phyloP scores from a whole-genome alignment of 2,113 vertebrate genomes.

The Ciconia maguari region DNA sequence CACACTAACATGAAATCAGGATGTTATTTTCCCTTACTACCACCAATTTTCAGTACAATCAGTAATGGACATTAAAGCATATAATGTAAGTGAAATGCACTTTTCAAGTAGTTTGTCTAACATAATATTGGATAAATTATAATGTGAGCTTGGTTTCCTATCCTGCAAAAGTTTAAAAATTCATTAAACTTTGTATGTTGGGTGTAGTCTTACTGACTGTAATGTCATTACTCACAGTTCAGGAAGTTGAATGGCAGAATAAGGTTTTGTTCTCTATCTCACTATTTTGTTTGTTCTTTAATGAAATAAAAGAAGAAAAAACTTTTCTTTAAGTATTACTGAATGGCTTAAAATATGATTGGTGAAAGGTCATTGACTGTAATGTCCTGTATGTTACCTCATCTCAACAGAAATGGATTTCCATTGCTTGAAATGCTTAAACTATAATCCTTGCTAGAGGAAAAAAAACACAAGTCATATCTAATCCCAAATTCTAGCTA shows the following conservation, averaged over 20 bases:
- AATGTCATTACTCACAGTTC: not conserved
- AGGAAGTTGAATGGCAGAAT: not conserved
- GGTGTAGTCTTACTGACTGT: not conserved
- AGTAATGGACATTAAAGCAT: not conserved
- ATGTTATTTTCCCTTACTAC: not conserved
- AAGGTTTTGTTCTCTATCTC: not conserved
- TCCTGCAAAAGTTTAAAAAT: not conserved
- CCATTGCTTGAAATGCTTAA: constrained; percentile 9
- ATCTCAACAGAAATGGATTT: not conserved
- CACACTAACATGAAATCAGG: not conserved
- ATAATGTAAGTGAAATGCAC: not conserved
- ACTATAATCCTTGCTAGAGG: not conserved
- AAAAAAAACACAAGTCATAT: constrained; percentile 6
- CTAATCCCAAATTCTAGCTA: constrained; percentile 30
- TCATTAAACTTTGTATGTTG: not conserved
- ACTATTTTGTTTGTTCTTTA: not conserved
- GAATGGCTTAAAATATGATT: not conserved
- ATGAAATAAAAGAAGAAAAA: not conserved
- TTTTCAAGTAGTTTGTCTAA: not conserved
- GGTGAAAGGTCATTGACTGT: constrained; percentile 3
- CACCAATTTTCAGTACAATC: constrained; percentile 2
- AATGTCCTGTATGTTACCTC: not conserved
- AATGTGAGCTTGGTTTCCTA: not conserved
- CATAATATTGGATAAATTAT: not conserved
- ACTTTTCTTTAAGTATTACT: not conserved